phyloP scores from a whole-genome alignment of 2,888 invertebrate species.

The Flexamia atlantica region DNA sequence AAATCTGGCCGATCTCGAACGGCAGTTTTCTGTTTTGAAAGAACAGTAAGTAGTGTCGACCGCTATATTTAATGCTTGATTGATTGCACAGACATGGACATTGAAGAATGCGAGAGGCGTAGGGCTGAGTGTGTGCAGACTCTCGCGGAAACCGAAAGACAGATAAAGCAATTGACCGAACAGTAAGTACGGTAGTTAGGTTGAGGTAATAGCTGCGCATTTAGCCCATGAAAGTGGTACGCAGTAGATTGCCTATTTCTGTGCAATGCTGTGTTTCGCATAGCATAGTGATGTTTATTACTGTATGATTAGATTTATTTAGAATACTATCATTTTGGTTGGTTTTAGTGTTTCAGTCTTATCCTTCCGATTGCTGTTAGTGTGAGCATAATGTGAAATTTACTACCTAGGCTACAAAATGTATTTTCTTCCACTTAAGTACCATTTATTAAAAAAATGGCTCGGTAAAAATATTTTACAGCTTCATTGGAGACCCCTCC shows the following conservation, averaged over 20 bases:
- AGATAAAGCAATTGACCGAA: slow-evolving; percentile 91
- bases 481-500: too few species aligned
- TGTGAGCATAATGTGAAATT: too few species aligned
- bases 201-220: slow-evolving; percentile 12
- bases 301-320: too few species aligned
- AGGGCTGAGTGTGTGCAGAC: slow-evolving; percentile 91
- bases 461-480: too few species aligned
- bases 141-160: slow-evolving; percentile 91
- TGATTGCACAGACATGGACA: slow-evolving; percentile 89
- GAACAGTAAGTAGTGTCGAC: slow-evolving; percentile 83
- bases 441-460: too few species aligned
- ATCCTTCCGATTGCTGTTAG: too few species aligned
- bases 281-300: background rate
- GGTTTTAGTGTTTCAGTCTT: too few species aligned
- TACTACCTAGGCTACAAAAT: too few species aligned
- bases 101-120: slow-evolving; percentile 91
- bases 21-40: slow-evolving; percentile 90
- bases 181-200: slow-evolving; percentile 78
- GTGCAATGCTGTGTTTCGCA: slow-evolving; percentile 17
- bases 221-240: background rate
- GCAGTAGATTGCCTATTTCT: slow-evolving; percentile 38
- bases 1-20: slow-evolving; percentile 92
- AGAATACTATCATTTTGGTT: too few species aligned
- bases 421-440: too few species aligned
- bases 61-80: slow-evolving; percentile 46